Evolutionary conservation across 2,888 invertebrate species (phyloP).

Genomic region (Cantharis nigra): DNA sequence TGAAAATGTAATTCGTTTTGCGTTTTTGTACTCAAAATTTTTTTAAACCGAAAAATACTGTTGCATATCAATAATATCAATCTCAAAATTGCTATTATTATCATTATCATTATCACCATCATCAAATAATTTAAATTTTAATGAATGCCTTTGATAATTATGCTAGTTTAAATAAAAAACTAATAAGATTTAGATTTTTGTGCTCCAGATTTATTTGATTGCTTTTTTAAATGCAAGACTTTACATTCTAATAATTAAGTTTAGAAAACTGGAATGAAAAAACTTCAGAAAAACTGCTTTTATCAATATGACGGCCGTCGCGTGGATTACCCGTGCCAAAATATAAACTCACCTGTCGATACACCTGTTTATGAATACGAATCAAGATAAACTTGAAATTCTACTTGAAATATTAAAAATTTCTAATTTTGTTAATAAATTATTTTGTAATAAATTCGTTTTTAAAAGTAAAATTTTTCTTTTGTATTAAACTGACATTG

Average conservation of each 20-base stretch:
- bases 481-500: background rate
- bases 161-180: background rate
- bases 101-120: background rate
- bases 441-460: background rate
- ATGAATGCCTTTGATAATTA: background rate
- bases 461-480: background rate
- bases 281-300: conserved; percentile 7
- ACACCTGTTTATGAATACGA: conserved; percentile 25
- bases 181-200: background rate
- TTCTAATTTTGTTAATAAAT: background rate
- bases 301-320: conserved; percentile 33
- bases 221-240: background rate
- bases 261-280: conserved; percentile 10
- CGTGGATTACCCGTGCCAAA: conserved; percentile 42
- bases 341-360: conserved; percentile 42
- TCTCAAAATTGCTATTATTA: background rate
- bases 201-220: background rate
- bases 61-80: background rate
- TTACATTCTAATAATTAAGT: conserved; percentile 16
- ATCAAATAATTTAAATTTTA: background rate
- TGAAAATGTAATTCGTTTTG: background rate
- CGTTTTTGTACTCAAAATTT: background rate
- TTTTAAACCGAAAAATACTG: background rate
- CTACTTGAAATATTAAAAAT: background rate
- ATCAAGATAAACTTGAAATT: conserved; percentile 14